Evolutionary conservation across 1,140 invertebrate species (phyloP).

Genomic region (Trypoxylus dichotomus): DNA sequence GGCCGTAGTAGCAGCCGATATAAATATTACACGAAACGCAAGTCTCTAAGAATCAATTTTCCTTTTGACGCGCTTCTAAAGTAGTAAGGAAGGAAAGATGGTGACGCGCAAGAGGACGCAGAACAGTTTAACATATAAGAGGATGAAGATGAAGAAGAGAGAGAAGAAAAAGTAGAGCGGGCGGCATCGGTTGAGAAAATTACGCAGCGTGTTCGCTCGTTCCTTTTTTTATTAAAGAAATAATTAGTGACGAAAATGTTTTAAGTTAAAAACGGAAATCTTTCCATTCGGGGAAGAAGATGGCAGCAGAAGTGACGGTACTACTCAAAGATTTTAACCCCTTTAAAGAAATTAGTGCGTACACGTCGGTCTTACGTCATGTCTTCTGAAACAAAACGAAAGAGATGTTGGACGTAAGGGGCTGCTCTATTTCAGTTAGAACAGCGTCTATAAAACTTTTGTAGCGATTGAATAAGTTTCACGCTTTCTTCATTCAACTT

Average conservation of each 20-base stretch:
- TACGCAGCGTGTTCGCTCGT: constrained; percentile 37
- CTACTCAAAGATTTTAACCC: constrained; percentile 33
- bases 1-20: neutral
- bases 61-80: constrained; percentile 6
- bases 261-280: constrained; percentile 40
- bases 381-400: constrained; percentile 49
- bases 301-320: constrained; percentile 28
- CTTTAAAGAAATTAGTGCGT: constrained; percentile 43
- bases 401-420: constrained; percentile 41
- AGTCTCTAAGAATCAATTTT: constrained; percentile 22
- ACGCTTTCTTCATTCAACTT: too few relatives aligned
- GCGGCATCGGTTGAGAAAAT: constrained; percentile 32
- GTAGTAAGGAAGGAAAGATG: neutral
- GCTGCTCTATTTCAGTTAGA: neutral
- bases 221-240: constrained; percentile 37
- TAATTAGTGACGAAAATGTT: constrained; percentile 41
- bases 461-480: neutral
- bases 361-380: constrained; percentile 43
- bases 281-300: constrained; percentile 35
- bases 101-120: neutral
- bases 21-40: constrained; percentile 22
- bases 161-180: constrained; percentile 33
- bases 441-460: neutral
- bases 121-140: neutral
- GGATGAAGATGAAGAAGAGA: neutral